Conservation (phyloP, 2,888 invertebrate genomes). For the Drosophila villosipedis region DNA sequence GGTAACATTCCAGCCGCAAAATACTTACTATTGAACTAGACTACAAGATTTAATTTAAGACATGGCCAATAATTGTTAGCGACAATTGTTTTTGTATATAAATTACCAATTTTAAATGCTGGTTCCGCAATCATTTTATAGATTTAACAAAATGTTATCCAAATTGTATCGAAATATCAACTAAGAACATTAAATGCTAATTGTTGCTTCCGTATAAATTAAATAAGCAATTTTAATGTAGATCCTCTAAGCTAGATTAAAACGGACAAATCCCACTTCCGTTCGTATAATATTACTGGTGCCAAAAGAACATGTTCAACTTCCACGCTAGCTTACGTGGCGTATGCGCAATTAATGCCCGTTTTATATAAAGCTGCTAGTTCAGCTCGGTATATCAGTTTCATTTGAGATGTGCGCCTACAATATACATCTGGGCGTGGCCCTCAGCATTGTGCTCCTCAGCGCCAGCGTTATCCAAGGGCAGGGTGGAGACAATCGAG, state of each 20-base stretch:
- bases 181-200: slow-evolving; percentile 1
- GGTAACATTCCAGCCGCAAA: slow-evolving; percentile 66
- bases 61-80: slow-evolving; percentile 24
- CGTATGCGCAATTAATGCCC: slow-evolving; percentile 25
- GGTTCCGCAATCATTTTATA: slow-evolving; percentile 41
- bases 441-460: slow-evolving; percentile 21
- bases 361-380: slow-evolving; percentile 21
- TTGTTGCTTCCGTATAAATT: slow-evolving; percentile 1
- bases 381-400: slow-evolving; percentile 3
- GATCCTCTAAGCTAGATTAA: not conserved
- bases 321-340: slow-evolving; percentile 40
- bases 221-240: not conserved
- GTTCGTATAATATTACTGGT: not conserved
- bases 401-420: slow-evolving; percentile 16
- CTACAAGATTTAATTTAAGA: slow-evolving; percentile 36
- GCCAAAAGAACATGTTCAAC: slow-evolving; percentile 19
- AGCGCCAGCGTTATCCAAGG: not conserved
- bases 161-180: slow-evolving; percentile 8
- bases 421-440: not conserved
- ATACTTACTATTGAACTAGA: slow-evolving; percentile 32
- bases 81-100: not conserved
- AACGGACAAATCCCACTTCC: not conserved
- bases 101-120: slow-evolving; percentile 33
- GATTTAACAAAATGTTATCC: slow-evolving; percentile 2
- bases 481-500: not conserved